phyloP scores from a whole-genome alignment of 2,113 vertebrate genomes.

The Antidorcas marsupialis region DNA sequence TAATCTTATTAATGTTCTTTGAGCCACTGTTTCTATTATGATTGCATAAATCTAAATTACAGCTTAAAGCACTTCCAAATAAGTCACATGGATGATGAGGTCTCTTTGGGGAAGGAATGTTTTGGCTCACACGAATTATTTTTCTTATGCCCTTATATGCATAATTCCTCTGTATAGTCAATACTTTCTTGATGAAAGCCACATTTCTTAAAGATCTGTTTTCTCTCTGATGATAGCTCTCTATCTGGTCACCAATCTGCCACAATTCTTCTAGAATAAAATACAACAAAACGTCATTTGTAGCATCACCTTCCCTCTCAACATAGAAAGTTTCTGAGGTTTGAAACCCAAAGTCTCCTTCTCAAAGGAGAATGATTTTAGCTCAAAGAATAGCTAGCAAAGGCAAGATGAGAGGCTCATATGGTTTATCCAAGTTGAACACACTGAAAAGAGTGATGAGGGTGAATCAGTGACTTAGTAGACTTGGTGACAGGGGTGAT shows the following conservation, averaged over 20 bases:
- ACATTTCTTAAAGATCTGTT: not conserved
- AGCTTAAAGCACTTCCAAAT: not conserved
- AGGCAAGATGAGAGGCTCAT: not conserved
- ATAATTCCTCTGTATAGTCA: not conserved
- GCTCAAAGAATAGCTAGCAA: not conserved
- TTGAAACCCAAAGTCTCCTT: not conserved
- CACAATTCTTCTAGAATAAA: slow-evolving; percentile 45
- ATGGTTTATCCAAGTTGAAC: not conserved
- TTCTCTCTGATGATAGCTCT: slow-evolving; percentile 5
- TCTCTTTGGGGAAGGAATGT: not conserved
- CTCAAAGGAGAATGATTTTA: slow-evolving; percentile 3
- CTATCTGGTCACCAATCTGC: slow-evolving; percentile 8
- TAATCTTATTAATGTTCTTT: slow-evolving; percentile 25
- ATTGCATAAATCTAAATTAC: slow-evolving; percentile 38
- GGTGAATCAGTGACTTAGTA: not conserved
- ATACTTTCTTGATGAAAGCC: slow-evolving; percentile 27
- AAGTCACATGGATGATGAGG: not conserved
- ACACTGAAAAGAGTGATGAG: not conserved
- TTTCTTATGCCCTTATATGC: slow-evolving; percentile 9
- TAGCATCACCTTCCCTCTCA: not conserved
- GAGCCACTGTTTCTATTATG: not conserved
- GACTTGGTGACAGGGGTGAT: not conserved
- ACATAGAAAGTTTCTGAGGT: not conserved
- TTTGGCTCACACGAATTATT: slow-evolving; percentile 16
- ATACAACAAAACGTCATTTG: slow-evolving; percentile 13